Base-by-base conservation (phyloP, 2,113 vertebrate genomes). In the Gorilla gorilla region DNA sequence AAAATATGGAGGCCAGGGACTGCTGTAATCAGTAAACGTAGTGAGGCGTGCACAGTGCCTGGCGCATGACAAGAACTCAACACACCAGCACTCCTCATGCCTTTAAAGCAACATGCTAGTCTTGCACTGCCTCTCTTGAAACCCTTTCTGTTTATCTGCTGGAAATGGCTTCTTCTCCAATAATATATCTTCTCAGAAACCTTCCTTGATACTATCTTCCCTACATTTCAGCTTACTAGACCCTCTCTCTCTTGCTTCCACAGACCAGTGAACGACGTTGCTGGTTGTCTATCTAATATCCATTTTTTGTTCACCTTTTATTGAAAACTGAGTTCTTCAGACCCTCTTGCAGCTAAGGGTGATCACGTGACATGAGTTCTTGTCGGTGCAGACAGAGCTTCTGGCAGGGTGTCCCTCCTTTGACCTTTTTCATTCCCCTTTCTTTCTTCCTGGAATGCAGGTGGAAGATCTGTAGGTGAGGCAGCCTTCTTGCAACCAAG, bases 21-120 rank as follows among this genome's bases (percentile, higher is more conserved):
- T 7, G 7, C 1, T 4, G 23, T 7, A 35, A 16, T 25, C 3
- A 23, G 38, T 3, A 8, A 22, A 25, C 1, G 4, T 5, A 17
- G 6, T 5, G 13, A 38, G 40, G 64, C 17, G 3, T 0, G 25
- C 73, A 32, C 7, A 2, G 27, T 0, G 10, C 40, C 86, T 18
- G 59, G 85, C 4, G 6, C 64, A 0, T 10, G 30, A 20, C 2
- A 3, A 66, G 66, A 23, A 12, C 43, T 45, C 50, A 18, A 5
- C 7, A 12, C 55, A 35, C 17, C 13, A 9, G 12, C 14, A 2
- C 25, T 14, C 35, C 0, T 23, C 9, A 0, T 4, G 75, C 76
- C 48, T 86, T 68, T 10, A 13, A 14, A 16, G 14, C 11, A 16
- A 3, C 20, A 4, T 17, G 8, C 32, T 13, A 22, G 35, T n/a